Conservation (phyloP, 92 coral and sea anemone genomes). For the Zoanthus sansibaricus region DNA sequence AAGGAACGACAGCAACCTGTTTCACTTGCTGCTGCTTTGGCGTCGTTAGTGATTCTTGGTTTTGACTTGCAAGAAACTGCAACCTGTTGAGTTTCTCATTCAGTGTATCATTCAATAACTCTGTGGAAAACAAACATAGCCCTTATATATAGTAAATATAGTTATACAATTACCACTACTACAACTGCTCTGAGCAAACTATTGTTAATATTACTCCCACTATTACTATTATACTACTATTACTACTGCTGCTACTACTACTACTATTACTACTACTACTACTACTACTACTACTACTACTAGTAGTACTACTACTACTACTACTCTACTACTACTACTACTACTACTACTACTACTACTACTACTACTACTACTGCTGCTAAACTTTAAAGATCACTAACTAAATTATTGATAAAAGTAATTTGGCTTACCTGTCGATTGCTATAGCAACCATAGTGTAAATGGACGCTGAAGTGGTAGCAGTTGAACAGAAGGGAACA, state of each 20-base stretch:
- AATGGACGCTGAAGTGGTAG: constrained; percentile 77
- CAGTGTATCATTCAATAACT: constrained; percentile 14
- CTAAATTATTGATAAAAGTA: not conserved
- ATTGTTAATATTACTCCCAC: not conserved
- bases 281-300: too few relatives aligned
- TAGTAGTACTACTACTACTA: not conserved
- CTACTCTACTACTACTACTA: not conserved
- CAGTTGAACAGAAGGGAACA: constrained; percentile 64
- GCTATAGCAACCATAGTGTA: constrained; percentile 92
- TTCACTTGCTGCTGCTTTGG: not conserved
- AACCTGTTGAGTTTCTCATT: constrained; percentile 16
- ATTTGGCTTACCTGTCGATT: constrained; percentile 74
- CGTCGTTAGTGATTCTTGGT: not conserved
- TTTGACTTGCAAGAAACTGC: constrained; percentile 11
- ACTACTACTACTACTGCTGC: not conserved
- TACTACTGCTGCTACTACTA: not conserved
- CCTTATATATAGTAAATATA: not conserved
- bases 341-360: not conserved
- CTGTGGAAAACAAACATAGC: not conserved
- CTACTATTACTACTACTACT: not conserved
- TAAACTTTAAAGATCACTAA: too few relatives aligned
- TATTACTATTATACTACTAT: not conserved
- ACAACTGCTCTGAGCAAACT: not conserved
- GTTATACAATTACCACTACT: not conserved
- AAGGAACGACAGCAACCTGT: not conserved